These are phyloP conservation scores for Pluvialis apricaria DNA, from an alignment of 2,113 vertebrate genomes.

Conservation along the genomic window DNA sequence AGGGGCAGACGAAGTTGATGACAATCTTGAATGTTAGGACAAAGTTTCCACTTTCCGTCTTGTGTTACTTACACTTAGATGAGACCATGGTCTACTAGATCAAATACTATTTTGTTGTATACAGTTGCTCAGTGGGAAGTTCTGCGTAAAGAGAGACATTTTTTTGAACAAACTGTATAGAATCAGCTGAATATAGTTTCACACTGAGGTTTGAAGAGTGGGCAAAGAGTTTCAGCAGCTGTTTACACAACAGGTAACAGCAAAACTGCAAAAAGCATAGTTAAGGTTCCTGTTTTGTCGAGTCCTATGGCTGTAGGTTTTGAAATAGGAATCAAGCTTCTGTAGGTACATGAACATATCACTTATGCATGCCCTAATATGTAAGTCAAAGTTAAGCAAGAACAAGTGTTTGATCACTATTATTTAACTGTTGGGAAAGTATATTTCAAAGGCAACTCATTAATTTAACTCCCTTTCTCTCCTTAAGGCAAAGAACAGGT, in stretches of 20 bases:
- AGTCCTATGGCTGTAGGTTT: not conserved
- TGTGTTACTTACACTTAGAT: not conserved
- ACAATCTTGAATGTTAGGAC: not conserved
- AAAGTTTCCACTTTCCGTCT: not conserved
- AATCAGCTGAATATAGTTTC: not conserved
- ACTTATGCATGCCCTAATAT: not conserved
- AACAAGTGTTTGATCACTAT: not conserved
- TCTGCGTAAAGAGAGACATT: not conserved
- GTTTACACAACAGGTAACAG: not conserved
- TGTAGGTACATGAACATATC: not conserved
- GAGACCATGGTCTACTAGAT: not conserved
- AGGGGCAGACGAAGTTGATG: not conserved
- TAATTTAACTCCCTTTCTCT: not conserved
- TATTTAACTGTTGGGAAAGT: not conserved
- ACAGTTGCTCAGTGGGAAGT: not conserved
- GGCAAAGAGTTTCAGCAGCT: not conserved
- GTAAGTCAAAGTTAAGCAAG: not conserved
- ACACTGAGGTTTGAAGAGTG: not conserved
- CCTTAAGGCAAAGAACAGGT: not conserved
- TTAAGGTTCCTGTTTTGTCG: not conserved
- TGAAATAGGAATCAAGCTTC: not conserved
- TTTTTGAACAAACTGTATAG: not conserved
- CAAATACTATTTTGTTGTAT: not conserved
- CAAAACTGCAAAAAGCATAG: not conserved
- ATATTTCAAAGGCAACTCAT: not conserved